Conservation (phyloP, 2,797 vertebrate genomes). For the Rhynchotus rufescens region DNA sequence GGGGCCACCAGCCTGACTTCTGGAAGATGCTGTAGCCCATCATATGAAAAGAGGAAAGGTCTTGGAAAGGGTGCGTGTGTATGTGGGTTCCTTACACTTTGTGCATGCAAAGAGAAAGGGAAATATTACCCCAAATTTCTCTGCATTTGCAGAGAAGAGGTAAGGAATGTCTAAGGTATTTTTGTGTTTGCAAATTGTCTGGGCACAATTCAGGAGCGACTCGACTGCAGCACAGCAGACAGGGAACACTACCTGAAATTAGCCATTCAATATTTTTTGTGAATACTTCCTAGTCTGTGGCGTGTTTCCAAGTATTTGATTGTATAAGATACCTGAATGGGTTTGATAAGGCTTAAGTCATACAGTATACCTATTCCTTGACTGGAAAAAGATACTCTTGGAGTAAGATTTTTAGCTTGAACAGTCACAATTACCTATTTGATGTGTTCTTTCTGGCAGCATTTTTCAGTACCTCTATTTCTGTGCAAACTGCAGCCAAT, state of each 20-base stretch:
- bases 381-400: constrained; percentile 24
- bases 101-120: background rate
- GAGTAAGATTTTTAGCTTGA: constrained; percentile 6
- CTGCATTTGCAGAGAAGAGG: background rate
- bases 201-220: background rate
- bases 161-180: background rate
- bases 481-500: background rate
- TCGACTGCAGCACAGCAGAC: background rate
- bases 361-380: background rate
- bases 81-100: background rate
- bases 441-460: constrained; percentile 9
- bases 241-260: background rate
- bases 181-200: background rate
- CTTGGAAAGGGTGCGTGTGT: background rate
- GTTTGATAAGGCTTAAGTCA: background rate
- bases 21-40: accelerated
- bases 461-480: constrained; percentile 12
- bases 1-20: background rate
- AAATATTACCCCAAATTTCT: background rate
- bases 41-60: accelerated
- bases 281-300: background rate
- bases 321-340: background rate
- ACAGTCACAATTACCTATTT: background rate
- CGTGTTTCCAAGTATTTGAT: background rate
- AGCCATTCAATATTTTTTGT: background rate